Conservation (phyloP, 2,888 invertebrate species). For the Acanthosepion esculentum region DNA sequence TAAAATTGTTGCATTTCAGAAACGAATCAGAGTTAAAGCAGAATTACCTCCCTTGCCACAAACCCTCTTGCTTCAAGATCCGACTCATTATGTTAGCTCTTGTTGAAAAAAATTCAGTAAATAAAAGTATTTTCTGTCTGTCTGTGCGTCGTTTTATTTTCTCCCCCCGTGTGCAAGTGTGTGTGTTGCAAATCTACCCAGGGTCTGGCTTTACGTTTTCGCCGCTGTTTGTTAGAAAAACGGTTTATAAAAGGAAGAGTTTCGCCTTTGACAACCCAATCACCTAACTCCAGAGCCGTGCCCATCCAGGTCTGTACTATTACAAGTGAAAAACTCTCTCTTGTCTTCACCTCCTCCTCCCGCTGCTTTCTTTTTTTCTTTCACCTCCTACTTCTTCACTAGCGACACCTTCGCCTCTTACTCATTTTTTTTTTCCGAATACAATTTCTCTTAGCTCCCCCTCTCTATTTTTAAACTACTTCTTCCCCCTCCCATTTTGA, state of each 20-base stretch:
- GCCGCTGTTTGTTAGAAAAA: too few relatives aligned
- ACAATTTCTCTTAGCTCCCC: too few relatives aligned
- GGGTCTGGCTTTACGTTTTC: not conserved
- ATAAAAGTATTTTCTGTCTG: conserved; percentile 47
- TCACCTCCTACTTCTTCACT: not conserved
- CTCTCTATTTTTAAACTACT: too few relatives aligned
- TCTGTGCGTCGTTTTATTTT: conserved; percentile 47
- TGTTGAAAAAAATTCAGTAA: conserved; percentile 45
- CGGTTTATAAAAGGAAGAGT: too few relatives aligned
- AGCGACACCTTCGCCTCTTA: not conserved
- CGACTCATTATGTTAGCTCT: conserved; percentile 42
- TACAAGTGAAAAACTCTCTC: conserved; percentile 33
- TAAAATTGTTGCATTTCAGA: too few relatives aligned
- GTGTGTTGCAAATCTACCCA: conserved; percentile 43
- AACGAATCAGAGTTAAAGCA: not conserved
- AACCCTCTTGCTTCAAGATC: conserved; percentile 33
- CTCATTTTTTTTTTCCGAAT: not conserved
- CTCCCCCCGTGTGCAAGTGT: conserved; percentile 46
- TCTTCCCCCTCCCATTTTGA: too few relatives aligned
- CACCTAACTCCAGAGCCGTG: not conserved
- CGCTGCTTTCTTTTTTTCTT: not conserved
- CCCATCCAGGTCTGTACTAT: conserved; percentile 40
- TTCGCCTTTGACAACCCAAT: too few relatives aligned
- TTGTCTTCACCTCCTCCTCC: conserved; percentile 15
- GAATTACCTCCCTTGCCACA: conserved; percentile 40